Evolutionary conservation across 2,113 vertebrate species (phyloP).

Genomic region (Sander vitreus): DNA sequence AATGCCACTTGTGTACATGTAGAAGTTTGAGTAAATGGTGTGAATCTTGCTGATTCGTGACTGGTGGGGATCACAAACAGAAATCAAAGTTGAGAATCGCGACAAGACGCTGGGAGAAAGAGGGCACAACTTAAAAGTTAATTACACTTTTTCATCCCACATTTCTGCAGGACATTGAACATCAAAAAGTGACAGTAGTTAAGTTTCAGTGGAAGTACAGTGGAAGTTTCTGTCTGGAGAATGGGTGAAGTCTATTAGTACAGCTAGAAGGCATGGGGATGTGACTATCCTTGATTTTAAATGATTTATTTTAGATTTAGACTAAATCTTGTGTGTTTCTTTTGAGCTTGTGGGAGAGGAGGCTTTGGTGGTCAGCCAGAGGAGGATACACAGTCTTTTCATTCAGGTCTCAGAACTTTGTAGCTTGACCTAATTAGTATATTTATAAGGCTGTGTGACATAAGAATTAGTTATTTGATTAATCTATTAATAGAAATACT

Average conservation of each 20-base stretch:
- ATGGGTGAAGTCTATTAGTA: background rate
- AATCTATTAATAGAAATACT: background rate
- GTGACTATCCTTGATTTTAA: background rate
- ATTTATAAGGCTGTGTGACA: background rate
- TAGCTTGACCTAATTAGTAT: background rate
- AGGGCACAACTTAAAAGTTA: slow-evolving; percentile 9
- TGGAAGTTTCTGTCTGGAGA: background rate
- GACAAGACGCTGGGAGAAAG: slow-evolving; percentile 3
- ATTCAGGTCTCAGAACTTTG: background rate
- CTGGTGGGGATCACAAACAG: background rate
- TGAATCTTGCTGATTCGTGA: background rate
- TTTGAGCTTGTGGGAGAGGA: background rate
- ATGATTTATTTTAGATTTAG: background rate
- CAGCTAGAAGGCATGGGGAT: background rate
- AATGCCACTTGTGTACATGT: background rate
- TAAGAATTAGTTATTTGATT: background rate
- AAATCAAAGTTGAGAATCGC: slow-evolving; percentile 25
- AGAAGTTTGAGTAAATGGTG: background rate
- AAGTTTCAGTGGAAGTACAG: no score
- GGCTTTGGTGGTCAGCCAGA: background rate
- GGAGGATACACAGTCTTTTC: background rate
- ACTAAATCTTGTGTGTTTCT: background rate
- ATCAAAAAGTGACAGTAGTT: slow-evolving; percentile 23
- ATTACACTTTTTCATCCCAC: slow-evolving; percentile 9
- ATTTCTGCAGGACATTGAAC: slow-evolving; percentile 24